Conservation (phyloP, 2,113 vertebrate genomes). For the Otus sunia region DNA sequence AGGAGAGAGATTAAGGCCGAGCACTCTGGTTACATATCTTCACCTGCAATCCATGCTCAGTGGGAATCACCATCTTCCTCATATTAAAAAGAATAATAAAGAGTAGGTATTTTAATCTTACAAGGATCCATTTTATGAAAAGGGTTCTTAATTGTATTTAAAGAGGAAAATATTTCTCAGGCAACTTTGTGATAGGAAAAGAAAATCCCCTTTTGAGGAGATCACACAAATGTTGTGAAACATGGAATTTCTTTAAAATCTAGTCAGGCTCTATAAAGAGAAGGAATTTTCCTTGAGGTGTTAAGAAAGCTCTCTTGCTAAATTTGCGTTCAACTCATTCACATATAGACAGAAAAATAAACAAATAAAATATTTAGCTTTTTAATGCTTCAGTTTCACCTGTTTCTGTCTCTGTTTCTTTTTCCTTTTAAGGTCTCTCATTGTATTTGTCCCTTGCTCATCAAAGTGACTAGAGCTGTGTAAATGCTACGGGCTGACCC, state of each 20-base stretch:
- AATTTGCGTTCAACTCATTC: neutral
- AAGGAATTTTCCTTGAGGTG: neutral
- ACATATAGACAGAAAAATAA: neutral
- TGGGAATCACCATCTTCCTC: neutral
- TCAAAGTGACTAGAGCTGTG: neutral
- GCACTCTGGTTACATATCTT: neutral
- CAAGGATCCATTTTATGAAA: neutral
- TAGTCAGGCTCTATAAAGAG: neutral
- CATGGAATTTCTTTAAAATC: neutral
- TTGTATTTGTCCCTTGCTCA: neutral
- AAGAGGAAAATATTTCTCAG: neutral
- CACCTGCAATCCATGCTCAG: neutral
- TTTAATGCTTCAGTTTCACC: neutral
- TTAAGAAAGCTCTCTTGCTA: constrained; percentile 18
- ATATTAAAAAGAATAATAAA: neutral
- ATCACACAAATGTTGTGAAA: neutral
- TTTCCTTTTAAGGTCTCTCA: neutral
- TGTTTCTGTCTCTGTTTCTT: neutral
- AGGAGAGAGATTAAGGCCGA: neutral
- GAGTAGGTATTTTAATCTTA: neutral
- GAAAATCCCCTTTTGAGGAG: neutral
- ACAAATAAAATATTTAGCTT: neutral
- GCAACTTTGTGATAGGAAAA: constrained; percentile 10
- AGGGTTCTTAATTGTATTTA: neutral
- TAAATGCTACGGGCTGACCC: neutral